phyloP scores from a whole-genome alignment of 2,113 vertebrate genomes.

The Megaceryle torquata region DNA sequence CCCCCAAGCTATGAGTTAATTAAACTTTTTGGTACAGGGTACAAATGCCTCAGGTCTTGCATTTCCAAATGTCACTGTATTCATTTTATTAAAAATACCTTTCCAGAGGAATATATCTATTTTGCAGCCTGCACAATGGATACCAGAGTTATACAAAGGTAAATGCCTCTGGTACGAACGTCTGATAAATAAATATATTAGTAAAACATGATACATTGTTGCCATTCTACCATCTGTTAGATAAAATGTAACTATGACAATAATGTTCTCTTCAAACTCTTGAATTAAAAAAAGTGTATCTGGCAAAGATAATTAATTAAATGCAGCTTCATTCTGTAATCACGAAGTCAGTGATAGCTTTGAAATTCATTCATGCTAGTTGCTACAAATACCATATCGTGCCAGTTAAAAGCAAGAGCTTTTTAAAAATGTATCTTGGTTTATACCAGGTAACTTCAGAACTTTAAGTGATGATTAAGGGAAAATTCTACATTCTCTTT shows the following conservation, averaged over 20 bases:
- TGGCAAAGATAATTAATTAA: background rate
- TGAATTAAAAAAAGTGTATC: background rate
- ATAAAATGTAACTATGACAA: background rate
- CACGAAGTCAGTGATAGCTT: background rate
- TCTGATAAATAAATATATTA: background rate
- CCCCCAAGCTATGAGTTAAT: background rate
- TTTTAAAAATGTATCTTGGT: background rate
- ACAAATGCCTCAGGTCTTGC: background rate
- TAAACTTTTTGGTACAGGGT: background rate
- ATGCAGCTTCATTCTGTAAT: background rate
- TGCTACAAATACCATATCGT: background rate
- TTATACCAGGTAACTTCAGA: background rate
- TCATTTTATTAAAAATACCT: constrained; percentile 2
- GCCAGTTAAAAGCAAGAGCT: background rate
- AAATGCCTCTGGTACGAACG: constrained; percentile 18
- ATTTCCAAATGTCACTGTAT: background rate
- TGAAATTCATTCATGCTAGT: background rate
- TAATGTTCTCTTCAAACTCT: background rate
- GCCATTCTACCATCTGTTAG: constrained; percentile 28
- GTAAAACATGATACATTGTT: background rate
- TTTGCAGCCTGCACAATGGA: background rate
- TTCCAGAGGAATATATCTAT: background rate
- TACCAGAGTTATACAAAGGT: background rate
- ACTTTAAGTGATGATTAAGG: background rate
- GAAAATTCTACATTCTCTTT: background rate